Base-by-base conservation (phyloP, 2,113 vertebrate genomes). In the Fulica atra region DNA sequence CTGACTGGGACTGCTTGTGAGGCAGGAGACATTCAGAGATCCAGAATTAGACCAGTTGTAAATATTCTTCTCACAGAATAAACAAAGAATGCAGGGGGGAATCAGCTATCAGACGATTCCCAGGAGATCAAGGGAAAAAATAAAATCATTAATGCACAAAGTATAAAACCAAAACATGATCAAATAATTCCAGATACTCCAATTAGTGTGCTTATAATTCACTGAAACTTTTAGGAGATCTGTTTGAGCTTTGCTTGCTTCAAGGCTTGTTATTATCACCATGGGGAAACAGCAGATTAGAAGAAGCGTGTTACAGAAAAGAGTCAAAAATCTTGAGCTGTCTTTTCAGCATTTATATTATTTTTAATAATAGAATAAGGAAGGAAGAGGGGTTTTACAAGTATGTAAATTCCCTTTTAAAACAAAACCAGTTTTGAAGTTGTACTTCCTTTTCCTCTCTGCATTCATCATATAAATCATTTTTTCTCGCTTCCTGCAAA, bases 171-270 rank as follows among this genome's bases (percentile, higher is more conserved):
- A 78, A 42, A 69, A 68, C 18, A 33, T 35, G 36, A 78, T 79
- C 4, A 86, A 91, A 36, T 79, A 83, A 87, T 44, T 93, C 48
- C 29, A 74, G 42, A 56, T 82, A 50, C 9, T 79, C 10, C 11
- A 57, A 7, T 8, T 72, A 35, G 51, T 57, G 16, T 63, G 42
- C 57, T 56, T 84, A 76, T 29, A 8, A 80, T 35, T 40, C 48
- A 79, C 12, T 38, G 31, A 35, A 90, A 42, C n/a, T 66, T 94
- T 77, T 81, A 66, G 44, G 54, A 72, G 23, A n/a, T 59, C 29
- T 95, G 5, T n/a, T 74, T 82, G 57, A 72, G 35, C 9, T 93
- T 72, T 94, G 48, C 87, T 95, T 91, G 79, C 44, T 91, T 91
- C 53, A 69, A 50, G 36, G 8, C 6, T 54, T 94, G 74, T 90